Conservation (phyloP, 2,888 invertebrate genomes). For the Pollenia amentaria region DNA sequence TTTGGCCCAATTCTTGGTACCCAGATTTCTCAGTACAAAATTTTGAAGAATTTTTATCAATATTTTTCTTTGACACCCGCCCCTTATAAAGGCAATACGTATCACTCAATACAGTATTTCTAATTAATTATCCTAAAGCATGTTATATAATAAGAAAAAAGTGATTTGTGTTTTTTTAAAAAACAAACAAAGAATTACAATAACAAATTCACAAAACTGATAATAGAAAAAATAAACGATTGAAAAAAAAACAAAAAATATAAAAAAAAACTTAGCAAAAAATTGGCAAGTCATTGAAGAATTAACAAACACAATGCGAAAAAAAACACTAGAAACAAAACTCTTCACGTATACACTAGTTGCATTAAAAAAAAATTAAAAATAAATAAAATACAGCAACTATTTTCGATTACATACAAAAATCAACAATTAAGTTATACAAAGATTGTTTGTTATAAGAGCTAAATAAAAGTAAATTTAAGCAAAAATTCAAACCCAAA, state of each 20-base stretch:
- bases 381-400: background rate
- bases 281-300: slow-evolving; percentile 50
- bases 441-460: background rate
- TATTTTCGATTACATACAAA: background rate
- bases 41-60: no score
- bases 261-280: background rate
- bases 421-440: slow-evolving; percentile 2
- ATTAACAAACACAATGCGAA: background rate
- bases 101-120: background rate
- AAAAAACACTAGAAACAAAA: background rate
- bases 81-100: background rate
- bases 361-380: background rate
- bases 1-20: no score
- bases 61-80: no score
- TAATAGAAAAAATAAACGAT: slow-evolving; percentile 2
- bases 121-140: background rate
- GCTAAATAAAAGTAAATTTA: no score
- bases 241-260: background rate
- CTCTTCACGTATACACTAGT: background rate
- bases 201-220: slow-evolving; percentile 1
- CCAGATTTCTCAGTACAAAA: background rate
- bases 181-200: background rate
- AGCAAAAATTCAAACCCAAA: no score
- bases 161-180: slow-evolving; percentile 11
- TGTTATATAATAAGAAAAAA: slow-evolving; percentile 5